phyloP scores from a whole-genome alignment of 2,888 invertebrate genomes.

The Electrophaes corylata region DNA sequence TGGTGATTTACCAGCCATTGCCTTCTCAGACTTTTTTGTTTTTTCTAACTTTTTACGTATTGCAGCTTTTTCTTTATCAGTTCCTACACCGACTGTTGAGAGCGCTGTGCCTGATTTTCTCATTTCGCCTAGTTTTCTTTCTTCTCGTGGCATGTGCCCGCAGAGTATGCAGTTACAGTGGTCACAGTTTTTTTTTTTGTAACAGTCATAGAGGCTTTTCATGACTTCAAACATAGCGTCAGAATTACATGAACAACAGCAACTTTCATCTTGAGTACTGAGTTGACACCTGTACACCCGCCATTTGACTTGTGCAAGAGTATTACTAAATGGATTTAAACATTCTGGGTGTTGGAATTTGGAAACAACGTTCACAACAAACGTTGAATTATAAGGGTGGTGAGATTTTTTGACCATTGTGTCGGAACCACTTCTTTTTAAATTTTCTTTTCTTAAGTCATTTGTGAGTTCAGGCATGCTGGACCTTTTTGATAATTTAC shows the following conservation, averaged over 20 bases:
- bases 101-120: conserved; percentile 31
- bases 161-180: conserved; percentile 67
- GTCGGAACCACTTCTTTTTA: conserved; percentile 32
- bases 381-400: conserved; percentile 34
- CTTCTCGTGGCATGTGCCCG: conserved; percentile 52
- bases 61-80: conserved; percentile 22
- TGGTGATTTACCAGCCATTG: conserved; percentile 43
- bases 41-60: conserved; percentile 35
- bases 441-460: conserved; percentile 10
- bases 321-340: conserved; percentile 31
- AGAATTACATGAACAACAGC: conserved; percentile 68
- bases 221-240: conserved; percentile 75
- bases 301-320: conserved; percentile 32
- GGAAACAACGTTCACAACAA: conserved; percentile 38
- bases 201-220: conserved; percentile 72
- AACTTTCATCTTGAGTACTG: conserved; percentile 52
- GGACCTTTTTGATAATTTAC: conserved; percentile 8
- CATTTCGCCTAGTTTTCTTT: conserved; percentile 37
- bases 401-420: conserved; percentile 23
- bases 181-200: conserved; percentile 69
- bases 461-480: conserved; percentile 27
- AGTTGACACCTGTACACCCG: conserved; percentile 58
- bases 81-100: conserved; percentile 18
- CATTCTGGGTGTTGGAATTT: conserved; percentile 34
- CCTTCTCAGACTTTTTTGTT: conserved; percentile 43